Evolutionary conservation across 2,113 vertebrate species (phyloP).

Genomic region (Kryptolebias marmoratus): DNA sequence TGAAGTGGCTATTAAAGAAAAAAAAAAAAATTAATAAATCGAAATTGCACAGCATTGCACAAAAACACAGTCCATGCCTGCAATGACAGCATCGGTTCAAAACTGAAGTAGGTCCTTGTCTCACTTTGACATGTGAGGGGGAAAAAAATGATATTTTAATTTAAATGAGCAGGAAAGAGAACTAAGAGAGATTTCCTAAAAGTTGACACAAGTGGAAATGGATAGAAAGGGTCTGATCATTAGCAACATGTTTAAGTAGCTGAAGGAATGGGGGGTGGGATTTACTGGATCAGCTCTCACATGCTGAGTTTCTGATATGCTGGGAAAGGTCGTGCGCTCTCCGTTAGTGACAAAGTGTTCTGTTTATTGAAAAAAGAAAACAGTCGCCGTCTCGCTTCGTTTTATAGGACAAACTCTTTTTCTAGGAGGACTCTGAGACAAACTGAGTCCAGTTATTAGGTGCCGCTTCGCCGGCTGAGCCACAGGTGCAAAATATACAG

Average conservation of each 20-base stretch:
- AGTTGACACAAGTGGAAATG: conserved; percentile 43
- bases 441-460: not conserved
- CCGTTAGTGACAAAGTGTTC: not conserved
- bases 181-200: conserved; percentile 29
- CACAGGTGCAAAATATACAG: conserved; percentile 45
- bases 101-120: conserved; percentile 59
- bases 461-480: conserved; percentile 20
- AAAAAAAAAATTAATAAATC: conserved; percentile 68
- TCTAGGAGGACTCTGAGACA: conserved; percentile 9
- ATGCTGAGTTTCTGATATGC: conserved; percentile 17
- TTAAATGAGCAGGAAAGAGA: conserved; percentile 4
- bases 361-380: not conserved
- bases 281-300: conserved; percentile 5
- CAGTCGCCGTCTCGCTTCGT: not conserved
- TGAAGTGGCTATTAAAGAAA: conserved; percentile 73
- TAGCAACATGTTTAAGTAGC: not conserved
- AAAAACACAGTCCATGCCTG: conserved; percentile 31
- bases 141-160: too few species aligned
- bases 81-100: conserved; percentile 49
- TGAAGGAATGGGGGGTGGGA: not conserved
- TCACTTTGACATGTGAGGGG: conserved; percentile 60
- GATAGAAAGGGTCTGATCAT: conserved; percentile 24
- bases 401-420: conserved; percentile 16
- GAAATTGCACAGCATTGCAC: conserved; percentile 49
- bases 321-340: conserved; percentile 17